phyloP scores from a whole-genome alignment of 2,797 vertebrate genomes.

The Spinus olivaceus region DNA sequence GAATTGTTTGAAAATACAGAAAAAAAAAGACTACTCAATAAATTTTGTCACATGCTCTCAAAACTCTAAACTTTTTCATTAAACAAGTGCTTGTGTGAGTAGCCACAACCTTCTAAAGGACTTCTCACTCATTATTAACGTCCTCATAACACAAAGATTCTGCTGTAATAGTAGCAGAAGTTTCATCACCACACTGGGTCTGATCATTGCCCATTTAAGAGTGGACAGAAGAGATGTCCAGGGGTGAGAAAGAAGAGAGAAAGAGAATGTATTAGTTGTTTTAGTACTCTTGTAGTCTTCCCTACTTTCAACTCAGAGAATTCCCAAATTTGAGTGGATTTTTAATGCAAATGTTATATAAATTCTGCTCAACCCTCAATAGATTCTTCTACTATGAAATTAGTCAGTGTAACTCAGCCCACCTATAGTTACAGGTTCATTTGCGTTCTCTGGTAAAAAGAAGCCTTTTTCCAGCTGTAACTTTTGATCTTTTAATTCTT shows the following conservation, averaged over 20 bases:
- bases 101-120: not conserved
- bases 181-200: fast-evolving
- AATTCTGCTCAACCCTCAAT: not conserved
- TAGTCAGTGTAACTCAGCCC: not conserved
- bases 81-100: not conserved
- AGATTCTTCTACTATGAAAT: not conserved
- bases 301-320: not conserved
- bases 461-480: not conserved
- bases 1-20: not conserved
- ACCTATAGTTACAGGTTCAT: not conserved
- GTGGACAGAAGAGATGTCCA: not conserved
- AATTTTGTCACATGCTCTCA: not conserved
- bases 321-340: not conserved
- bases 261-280: not conserved
- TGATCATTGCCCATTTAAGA: not conserved
- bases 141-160: not conserved
- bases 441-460: not conserved
- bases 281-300: not conserved
- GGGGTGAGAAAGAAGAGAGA: not conserved
- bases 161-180: not conserved
- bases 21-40: not conserved
- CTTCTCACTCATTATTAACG: not conserved
- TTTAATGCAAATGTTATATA: not conserved
- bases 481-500: not conserved
- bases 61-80: not conserved